Evolutionary conservation across 2,888 invertebrate species (phyloP), one percentile per base, ranked within the genome.

Genomic region (Platycnemis pennipes): DNA sequence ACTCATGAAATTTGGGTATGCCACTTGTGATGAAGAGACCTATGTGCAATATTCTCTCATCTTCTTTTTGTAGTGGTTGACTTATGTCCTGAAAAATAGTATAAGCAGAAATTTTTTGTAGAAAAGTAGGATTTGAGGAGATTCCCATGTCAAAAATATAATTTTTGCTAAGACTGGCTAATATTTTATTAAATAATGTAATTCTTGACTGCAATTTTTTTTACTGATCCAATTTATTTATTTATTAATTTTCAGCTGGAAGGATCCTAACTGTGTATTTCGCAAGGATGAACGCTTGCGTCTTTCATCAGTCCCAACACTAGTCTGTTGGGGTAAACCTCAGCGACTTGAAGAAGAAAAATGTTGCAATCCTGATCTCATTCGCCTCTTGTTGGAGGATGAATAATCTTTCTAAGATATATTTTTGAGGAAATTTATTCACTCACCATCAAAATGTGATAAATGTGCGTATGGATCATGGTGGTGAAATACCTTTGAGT

Each of bases 241-340:
- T 94, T 94, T 95, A 95, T 95, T 95, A 95, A 95, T 95, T 96
- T 97, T 63, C 96, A 98, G 98, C 95, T 99, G 99, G 99, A 99
- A 98, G 96, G 98, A 99, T 96, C 97, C 97, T 94, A 97, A 98
- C 26, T 98, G 98, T 96, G 98, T 98, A 0, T 99, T 99, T 96
- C 97, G 99, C 94, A 98, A 98, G 94, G 98, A 99, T 96, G 96
- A 97, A 69, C 97, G 97, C 88, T 97, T 98, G 0, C 97, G 97
- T 95, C 96, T 99, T 94, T 97, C 98, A 96, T 98, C 98, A 94
- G 97, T 99, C 87, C 99, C 99, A 1, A 99, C 99, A 0, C 96
- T 99, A 31, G 96, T 98, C 85, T 97, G 97, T 95, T 98, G 98
- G 98, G 98, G 98, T 94, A 97, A 98, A 11, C 98, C 98, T 0